Evolutionary conservation across 2,888 invertebrate genomes (phyloP).

Genomic region (Folsomia candida): DNA sequence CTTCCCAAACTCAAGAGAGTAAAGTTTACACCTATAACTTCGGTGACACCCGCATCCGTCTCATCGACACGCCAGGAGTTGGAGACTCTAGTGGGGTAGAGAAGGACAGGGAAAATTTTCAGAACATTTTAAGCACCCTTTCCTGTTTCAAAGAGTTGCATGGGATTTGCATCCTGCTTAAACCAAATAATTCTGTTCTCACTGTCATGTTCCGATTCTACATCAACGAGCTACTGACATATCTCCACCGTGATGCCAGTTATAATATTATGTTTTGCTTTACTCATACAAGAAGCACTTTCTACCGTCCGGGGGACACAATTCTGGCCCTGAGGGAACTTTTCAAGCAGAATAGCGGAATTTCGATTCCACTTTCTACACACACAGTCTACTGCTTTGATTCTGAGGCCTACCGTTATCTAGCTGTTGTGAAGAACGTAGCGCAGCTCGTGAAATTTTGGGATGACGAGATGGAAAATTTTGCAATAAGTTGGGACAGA

Average conservation of each 20-base stretch:
- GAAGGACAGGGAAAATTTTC: constrained; percentile 32
- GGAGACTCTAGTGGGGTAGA: constrained; percentile 20
- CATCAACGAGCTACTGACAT: constrained; percentile 34
- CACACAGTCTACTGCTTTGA: constrained; percentile 38
- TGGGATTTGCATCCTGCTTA: constrained; percentile 35
- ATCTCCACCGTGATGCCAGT: constrained; percentile 30
- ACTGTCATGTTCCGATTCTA: constrained; percentile 26
- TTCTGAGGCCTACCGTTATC: constrained; percentile 36
- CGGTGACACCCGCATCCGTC: background rate
- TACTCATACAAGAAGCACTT: constrained; percentile 32
- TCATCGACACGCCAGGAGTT: constrained; percentile 36
- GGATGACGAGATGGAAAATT: constrained; percentile 20
- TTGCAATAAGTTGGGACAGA: constrained; percentile 26
- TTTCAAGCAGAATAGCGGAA: constrained; percentile 12
- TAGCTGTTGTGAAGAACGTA: constrained; percentile 31
- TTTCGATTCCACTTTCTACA: constrained; percentile 9
- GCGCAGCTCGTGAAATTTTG: constrained; percentile 15
- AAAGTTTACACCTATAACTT: background rate
- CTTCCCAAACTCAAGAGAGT: constrained; percentile 22
- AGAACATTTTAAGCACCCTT: constrained; percentile 23
- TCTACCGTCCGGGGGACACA: constrained; percentile 35
- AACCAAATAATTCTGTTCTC: constrained; percentile 31
- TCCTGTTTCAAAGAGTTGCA: constrained; percentile 21
- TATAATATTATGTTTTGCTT: constrained; percentile 38
- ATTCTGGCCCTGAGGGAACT: constrained; percentile 21